A percentile compares a stretch with the other conserved stretches of the same genome.
These are phyloP conservation scores for Micronycteris hirsuta DNA, from an alignment of 2,113 vertebrate genomes.

Conservation along the genomic window DNA sequence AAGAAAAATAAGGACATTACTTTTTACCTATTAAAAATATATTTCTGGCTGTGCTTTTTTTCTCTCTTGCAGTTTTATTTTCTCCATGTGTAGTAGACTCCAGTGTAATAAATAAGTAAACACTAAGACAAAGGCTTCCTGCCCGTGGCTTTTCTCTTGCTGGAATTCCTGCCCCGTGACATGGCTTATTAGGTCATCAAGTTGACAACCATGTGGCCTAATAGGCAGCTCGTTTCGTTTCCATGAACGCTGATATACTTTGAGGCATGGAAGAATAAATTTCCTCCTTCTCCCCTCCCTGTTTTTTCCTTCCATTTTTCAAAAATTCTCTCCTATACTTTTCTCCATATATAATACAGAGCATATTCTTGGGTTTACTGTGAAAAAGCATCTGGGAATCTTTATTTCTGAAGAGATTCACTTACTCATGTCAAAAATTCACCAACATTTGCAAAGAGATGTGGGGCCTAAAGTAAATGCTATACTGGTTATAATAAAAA, in stretches of 20 bases:
- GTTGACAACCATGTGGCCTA: background rate
- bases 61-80: background rate
- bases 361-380: background rate
- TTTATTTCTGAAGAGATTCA: background rate
- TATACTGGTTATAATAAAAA: background rate
- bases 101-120: background rate
- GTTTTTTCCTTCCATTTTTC: background rate
- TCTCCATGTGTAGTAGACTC: background rate
- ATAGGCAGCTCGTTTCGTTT: background rate
- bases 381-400: background rate
- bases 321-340: background rate
- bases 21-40: slow-evolving; percentile 34
- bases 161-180: background rate
- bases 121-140: background rate
- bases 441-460: background rate
- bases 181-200: background rate
- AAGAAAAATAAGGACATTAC: slow-evolving; percentile 19
- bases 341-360: background rate
- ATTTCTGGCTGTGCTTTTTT: background rate
- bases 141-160: background rate
- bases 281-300: background rate
- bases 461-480: background rate
- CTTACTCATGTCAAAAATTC: background rate
- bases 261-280: background rate
- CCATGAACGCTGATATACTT: background rate